These are phyloP conservation scores for Urocitellus parryii DNA, from an alignment of 2,113 vertebrate species.

Conservation along the genomic window DNA sequence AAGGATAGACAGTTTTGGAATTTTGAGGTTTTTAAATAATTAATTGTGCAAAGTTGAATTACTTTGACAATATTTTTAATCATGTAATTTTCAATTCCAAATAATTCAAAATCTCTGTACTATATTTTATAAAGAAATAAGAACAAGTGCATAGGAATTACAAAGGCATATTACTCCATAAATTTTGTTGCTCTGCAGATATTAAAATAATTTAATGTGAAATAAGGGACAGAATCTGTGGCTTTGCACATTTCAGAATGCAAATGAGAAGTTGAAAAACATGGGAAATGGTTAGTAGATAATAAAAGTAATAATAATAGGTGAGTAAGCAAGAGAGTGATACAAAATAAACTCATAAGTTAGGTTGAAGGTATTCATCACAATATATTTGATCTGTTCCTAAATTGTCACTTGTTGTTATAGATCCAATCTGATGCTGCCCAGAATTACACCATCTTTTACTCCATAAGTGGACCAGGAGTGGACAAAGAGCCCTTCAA, in stretches of 20 bases:
- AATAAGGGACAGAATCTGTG: neutral
- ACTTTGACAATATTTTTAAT: neutral
- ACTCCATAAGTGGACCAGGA: constrained; percentile 90
- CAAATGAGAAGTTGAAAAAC: neutral
- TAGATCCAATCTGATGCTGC: constrained; percentile 92
- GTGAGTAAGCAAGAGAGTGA: neutral
- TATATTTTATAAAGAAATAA: neutral
- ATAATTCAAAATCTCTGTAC: neutral
- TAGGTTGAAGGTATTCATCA: neutral
- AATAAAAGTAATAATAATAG: neutral
- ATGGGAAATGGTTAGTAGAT: too few species aligned
- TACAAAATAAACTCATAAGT: neutral
- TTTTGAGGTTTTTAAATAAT: neutral
- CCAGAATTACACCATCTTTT: constrained; percentile 84
- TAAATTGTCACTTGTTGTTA: constrained; percentile 29
- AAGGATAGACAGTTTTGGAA: neutral
- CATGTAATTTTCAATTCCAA: neutral
- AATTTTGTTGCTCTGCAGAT: neutral
- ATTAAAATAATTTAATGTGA: neutral
- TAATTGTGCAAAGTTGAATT: neutral
- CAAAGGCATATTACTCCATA: neutral
- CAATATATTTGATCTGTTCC: neutral
- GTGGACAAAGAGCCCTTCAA: constrained; percentile 85
- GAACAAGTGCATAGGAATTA: neutral
- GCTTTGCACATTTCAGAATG: neutral